Conservation (phyloP, 2,888 invertebrate species). For the Drosophila rubida region DNA sequence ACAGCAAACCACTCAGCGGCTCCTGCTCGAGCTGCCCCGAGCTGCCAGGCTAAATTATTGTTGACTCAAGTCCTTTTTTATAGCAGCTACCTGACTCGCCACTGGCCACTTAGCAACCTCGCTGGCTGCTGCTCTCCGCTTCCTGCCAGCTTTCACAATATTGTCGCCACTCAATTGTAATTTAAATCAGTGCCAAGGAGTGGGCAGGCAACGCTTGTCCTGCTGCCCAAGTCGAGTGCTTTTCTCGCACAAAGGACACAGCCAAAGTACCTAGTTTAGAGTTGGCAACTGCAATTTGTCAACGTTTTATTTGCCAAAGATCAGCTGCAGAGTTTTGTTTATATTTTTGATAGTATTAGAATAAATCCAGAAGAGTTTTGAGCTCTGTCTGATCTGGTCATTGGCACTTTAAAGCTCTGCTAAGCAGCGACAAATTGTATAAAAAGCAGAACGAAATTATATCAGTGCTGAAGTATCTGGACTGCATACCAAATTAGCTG, state of each 20-base stretch:
- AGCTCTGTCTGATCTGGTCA: background rate
- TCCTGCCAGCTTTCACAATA: conserved; percentile 55
- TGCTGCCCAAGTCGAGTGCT: conserved; percentile 35
- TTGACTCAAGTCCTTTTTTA: conserved; percentile 71
- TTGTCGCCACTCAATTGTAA: conserved; percentile 80
- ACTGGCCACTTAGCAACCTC: conserved; percentile 63
- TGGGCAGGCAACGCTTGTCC: conserved; percentile 53
- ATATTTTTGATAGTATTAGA: too few relatives aligned
- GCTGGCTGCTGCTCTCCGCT: conserved; percentile 26
- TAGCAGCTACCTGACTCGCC: conserved; percentile 26
- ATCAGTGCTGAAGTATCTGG: conserved; percentile 70
- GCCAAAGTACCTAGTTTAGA: background rate
- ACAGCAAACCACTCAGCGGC: conserved; percentile 30
- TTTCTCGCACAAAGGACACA: conserved; percentile 14
- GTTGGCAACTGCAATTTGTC: background rate
- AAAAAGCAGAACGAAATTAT: conserved; percentile 67
- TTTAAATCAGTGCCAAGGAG: conserved; percentile 67
- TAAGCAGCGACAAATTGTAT: conserved; percentile 52
- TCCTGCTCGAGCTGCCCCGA: background rate
- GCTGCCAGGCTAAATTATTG: conserved; percentile 70
- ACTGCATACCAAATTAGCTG: conserved; percentile 74
- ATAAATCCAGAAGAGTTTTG: conserved; percentile 14
- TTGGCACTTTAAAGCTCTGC: conserved; percentile 34
- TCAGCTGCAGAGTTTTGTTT: too few relatives aligned
- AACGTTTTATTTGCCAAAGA: too few relatives aligned